Conservation (phyloP, 2,888 invertebrate genomes). For the Tachina fera region DNA sequence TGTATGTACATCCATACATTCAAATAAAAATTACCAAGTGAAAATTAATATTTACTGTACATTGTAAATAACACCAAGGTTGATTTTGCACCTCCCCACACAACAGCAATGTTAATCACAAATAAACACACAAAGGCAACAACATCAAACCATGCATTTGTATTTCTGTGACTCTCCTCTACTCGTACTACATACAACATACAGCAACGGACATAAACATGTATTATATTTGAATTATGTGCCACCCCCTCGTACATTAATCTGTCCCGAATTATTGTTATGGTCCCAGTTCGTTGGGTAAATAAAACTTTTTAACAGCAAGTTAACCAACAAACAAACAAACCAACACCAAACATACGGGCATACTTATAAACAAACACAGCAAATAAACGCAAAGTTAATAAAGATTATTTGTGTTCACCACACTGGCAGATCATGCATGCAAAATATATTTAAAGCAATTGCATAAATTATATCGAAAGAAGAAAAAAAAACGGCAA, state of each 20-base stretch:
- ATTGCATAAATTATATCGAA: slow-evolving; percentile 73
- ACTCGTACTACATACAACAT: not conserved
- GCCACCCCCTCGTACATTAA: slow-evolving; percentile 70
- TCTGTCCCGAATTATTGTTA: slow-evolving; percentile 71
- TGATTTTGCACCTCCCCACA: slow-evolving; percentile 56
- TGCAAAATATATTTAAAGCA: slow-evolving; percentile 74
- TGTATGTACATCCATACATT: slow-evolving; percentile 23
- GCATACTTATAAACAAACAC: slow-evolving; percentile 4
- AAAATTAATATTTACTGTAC: slow-evolving; percentile 70
- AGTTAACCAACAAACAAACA: slow-evolving; percentile 26
- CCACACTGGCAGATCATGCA: slow-evolving; percentile 73
- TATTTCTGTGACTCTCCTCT: slow-evolving; percentile 20
- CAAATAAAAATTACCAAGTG: slow-evolving; percentile 62
- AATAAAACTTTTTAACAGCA: slow-evolving; percentile 31
- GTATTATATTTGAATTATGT: slow-evolving; percentile 68
- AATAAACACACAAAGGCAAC: not conserved
- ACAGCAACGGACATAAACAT: slow-evolving; percentile 55
- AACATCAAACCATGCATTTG: not conserved
- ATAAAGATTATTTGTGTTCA: slow-evolving; percentile 72
- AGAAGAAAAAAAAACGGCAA: slow-evolving; percentile 45
- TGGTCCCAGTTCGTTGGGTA: slow-evolving; percentile 63
- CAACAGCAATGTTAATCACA: not conserved
- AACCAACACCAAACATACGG: slow-evolving; percentile 8
- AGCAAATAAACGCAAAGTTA: slow-evolving; percentile 68
- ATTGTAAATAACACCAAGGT: slow-evolving; percentile 68